Evolutionary conservation across 1,140 invertebrate genomes (phyloP), one percentile per base, ranked within the genome.

Genomic region (Formica exsecta): DNA sequence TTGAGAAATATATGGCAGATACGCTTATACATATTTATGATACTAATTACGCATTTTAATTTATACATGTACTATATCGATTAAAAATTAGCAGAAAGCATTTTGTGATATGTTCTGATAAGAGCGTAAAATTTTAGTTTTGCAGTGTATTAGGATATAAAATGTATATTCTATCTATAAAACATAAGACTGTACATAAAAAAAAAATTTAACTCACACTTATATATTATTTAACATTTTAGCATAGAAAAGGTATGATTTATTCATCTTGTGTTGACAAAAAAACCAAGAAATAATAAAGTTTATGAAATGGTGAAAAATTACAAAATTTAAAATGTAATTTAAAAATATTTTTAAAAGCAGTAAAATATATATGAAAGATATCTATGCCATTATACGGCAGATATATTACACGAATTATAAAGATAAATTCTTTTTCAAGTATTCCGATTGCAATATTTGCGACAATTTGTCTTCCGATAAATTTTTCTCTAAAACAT

Each of bases 151-250:
- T 77, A 84, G 13, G 25, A 44, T 25, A 87, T 44, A 61, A 91
- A 62, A 44, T 92, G 89, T 90, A 92, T 88, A 91, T 92, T 92
- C 44, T 91, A 32, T 32, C 32, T 32, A 85, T 92, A 87, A 84
- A 92, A 91, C 54, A 41, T 59, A 59, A 91, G 86, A 90, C 61
- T 92, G 89, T 92, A 92, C 61, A 92, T 90, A 92, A 19, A 51
- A 48, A 88, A 90, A 22, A 22, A 22, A 22, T 22, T 57, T 51
- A 16, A 90, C 90, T 90, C 85, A 86, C 86, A 57, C 85, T 83
- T 86, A 84, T 84, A 86, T 83, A 48, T 85, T 41, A 81, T 86
- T 83, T 61, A 51, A 51, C 48, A 62, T 70, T 64, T 22, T 80
- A 51, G 22, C 13, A 66, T 51, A 76, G 32, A 13, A 19, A 19